These are phyloP conservation scores for Apamea anceps DNA, from an alignment of 2,888 invertebrate genomes.

Conservation along the genomic window DNA sequence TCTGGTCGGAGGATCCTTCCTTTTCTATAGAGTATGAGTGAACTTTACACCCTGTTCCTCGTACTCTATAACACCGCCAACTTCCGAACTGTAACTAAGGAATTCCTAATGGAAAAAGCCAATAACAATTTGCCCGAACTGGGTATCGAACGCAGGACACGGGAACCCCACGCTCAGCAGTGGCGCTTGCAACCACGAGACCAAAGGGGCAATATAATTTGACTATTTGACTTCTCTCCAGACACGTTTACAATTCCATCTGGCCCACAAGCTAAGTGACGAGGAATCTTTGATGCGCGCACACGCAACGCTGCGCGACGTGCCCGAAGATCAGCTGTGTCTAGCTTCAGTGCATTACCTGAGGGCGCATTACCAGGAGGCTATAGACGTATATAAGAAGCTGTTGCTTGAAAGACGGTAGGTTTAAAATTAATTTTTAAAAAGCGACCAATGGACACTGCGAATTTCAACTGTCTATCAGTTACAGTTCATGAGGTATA, in stretches of 20 bases:
- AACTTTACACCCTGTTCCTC: too few species aligned
- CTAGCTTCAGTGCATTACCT: slow-evolving; percentile 99
- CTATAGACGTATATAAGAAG: slow-evolving; percentile 99
- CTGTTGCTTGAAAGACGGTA: slow-evolving; percentile 97
- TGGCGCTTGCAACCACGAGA: background rate
- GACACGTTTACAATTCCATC: slow-evolving; percentile 96
- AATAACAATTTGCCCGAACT: too few species aligned
- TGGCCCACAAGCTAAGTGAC: slow-evolving; percentile 97
- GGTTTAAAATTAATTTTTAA: background rate
- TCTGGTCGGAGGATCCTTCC: too few species aligned
- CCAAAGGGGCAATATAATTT: background rate
- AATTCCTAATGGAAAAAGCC: too few species aligned
- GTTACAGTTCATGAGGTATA: background rate
- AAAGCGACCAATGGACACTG: background rate
- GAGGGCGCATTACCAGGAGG: slow-evolving; percentile 99
- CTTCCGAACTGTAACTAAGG: too few species aligned
- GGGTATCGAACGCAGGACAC: too few species aligned
- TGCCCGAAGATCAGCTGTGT: slow-evolving; percentile 98
- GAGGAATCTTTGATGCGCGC: slow-evolving; percentile 95
- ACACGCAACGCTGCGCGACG: slow-evolving; percentile 96
- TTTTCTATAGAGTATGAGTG: too few species aligned
- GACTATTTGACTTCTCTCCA: slow-evolving; percentile 73
- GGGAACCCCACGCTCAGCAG: background rate
- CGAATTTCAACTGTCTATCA: background rate
- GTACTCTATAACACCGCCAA: too few species aligned